Conservation (phyloP, 1,140 invertebrate genomes). For the Elymnias hypermnestra region DNA sequence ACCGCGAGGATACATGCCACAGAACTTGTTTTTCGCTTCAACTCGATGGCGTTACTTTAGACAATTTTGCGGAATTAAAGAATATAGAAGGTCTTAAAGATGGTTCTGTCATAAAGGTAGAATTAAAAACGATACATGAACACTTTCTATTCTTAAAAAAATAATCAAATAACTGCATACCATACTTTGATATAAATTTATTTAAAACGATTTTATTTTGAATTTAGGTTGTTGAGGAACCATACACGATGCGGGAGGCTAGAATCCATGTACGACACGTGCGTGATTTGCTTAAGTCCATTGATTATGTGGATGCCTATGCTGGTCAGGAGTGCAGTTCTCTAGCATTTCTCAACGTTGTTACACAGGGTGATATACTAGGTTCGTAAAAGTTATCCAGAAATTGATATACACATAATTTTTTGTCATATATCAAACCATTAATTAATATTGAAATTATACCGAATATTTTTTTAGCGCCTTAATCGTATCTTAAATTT, state of each 20-base stretch:
- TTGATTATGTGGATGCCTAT: constrained; percentile 95
- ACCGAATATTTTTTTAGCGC: too few relatives aligned
- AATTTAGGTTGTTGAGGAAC: constrained; percentile 93
- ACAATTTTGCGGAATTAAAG: constrained; percentile 98
- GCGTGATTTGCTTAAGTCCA: constrained; percentile 94
- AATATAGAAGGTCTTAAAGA: constrained; percentile 97
- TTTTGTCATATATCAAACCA: too few relatives aligned
- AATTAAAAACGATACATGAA: background rate
- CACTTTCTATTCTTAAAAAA: background rate
- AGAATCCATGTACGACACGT: constrained; percentile 98
- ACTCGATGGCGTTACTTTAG: constrained; percentile 93
- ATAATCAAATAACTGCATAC: too few relatives aligned
- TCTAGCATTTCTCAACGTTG: constrained; percentile 95
- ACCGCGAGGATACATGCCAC: constrained; percentile 98
- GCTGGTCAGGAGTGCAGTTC: constrained; percentile 97
- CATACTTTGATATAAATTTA: too few relatives aligned
- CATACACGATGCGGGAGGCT: constrained; percentile 98
- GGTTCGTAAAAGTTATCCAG: constrained; percentile 43
- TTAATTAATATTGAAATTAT: too few relatives aligned
- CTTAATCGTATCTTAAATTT: too few relatives aligned
- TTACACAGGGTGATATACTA: constrained; percentile 92
- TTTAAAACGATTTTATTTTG: too few relatives aligned
- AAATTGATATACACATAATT: too few relatives aligned
- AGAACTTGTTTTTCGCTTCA: constrained; percentile 98
- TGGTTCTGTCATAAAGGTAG: constrained; percentile 93